Evolutionary conservation across 2,797 vertebrate genomes (phyloP), one percentile per base, ranked within the genome.

Genomic region (Benthosema pterotum): DNA sequence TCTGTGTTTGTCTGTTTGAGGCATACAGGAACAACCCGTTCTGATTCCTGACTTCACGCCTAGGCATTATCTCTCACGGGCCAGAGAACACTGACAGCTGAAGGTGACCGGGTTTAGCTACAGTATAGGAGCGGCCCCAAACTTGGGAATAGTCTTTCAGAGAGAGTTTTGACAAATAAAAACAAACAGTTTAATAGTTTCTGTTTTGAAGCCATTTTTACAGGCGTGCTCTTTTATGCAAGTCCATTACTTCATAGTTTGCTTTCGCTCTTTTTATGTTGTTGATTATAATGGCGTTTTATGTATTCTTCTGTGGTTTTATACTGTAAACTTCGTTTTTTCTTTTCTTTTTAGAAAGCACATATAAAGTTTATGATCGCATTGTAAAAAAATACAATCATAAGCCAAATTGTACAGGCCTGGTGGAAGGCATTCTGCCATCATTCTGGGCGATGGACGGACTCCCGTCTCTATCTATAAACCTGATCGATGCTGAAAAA

Each of bases 261-360:
- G 75, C 80, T 59, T 78, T 81, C n/a, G 11, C 19, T 57, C 38
- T n/a, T 47, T 58, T 58, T 28, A 58, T 58, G 63, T 79, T 60
- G 22, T 3, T n/a, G 54, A 55, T 42, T 80, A 80, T 78, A 57
- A 74, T 80, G 46, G 74, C 54, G 45, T 71, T 78, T 75, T 69
- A 63, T 62, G 68, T 68, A 67, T 62, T 22, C 25, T 43, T 47
- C 67, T 69, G 67, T 43, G 60, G 65, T 65, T 73, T 47, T 22
- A 78, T 60, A 71, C 51, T 82, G 83, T 86, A 85, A 84, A 67
- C 79, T n/a, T n/a, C 67, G 75, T 74, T 75, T 77, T 72, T 73
- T 45, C 72, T 75, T 77, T 72, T 73, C 14, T 45, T n/a, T 78
- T 75, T 51, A 51, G 16, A 74, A 65, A 52, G 57, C 71, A 81